A percentile compares a stretch with the other conserved stretches of the same genome.
These are phyloP conservation scores for Tachina fera DNA, from an alignment of 2,888 invertebrate genomes.

Conservation along the genomic window DNA sequence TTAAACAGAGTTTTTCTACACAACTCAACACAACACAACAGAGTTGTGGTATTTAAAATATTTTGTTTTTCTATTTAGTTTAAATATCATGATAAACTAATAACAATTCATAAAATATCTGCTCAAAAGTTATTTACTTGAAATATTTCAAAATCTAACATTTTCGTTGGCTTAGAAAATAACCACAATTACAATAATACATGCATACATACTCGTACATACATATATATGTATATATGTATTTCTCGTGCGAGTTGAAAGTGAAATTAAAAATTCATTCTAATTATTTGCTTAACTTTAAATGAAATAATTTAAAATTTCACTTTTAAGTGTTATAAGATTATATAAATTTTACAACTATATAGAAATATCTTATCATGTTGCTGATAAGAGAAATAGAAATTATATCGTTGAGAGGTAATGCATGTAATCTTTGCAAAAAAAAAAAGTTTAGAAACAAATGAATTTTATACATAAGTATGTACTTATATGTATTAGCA, in stretches of 20 bases:
- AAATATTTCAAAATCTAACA: conserved; percentile 8
- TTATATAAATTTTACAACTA: conserved; percentile 4
- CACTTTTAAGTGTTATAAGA: not conserved
- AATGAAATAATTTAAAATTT: conserved; percentile 13
- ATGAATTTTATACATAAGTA: not conserved
- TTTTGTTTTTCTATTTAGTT: conserved; percentile 30
- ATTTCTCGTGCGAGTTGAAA: not conserved
- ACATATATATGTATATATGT: too few species aligned
- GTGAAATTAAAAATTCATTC: conserved; percentile 21
- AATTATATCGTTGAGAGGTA: too few species aligned
- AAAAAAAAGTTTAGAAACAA: not conserved
- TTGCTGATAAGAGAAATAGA: conserved; percentile 13
- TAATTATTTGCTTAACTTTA: conserved; percentile 1
- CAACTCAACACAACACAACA: conserved; percentile 6
- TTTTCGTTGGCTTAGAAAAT: not conserved
- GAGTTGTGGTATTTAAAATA: conserved; percentile 55
- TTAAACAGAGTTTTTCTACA: not conserved
- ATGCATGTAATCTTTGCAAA: conserved; percentile 32
- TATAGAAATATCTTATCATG: conserved; percentile 14
- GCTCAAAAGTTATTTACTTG: conserved; percentile 3
- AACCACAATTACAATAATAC: not conserved
- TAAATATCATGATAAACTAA: conserved; percentile 40
- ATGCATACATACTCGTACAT: too few species aligned
- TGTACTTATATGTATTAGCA: not conserved
- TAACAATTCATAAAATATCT: conserved; percentile 24